Conservation (phyloP, 2,113 vertebrate genomes). For the Amphiprion ocellaris region DNA sequence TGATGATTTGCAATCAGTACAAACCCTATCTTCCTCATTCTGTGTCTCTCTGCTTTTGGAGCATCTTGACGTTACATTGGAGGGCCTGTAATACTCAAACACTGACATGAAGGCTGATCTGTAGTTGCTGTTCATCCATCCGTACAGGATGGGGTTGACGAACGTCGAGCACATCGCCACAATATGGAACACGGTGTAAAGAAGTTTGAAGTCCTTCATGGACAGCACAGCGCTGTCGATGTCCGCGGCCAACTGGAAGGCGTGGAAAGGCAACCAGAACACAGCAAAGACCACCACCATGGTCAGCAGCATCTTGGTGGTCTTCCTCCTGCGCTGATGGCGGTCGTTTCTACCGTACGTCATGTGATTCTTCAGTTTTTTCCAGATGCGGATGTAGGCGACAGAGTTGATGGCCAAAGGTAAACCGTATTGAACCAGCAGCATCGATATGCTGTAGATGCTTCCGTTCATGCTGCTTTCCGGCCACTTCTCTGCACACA, state of each 20-base stretch:
- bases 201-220: conserved; percentile 92
- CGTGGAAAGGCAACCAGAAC: conserved; percentile 94
- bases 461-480: conserved; percentile 87
- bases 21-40: conserved; percentile 31
- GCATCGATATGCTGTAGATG: conserved; percentile 90
- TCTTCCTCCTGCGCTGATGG: conserved; percentile 89
- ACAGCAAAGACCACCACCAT: conserved; percentile 94
- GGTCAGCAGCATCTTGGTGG: conserved; percentile 94
- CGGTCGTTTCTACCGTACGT: conserved; percentile 86
- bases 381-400: conserved; percentile 93
- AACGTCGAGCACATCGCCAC: conserved; percentile 96
- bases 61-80: conserved; percentile 68
- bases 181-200: conserved; percentile 94
- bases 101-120: conserved; percentile 90
- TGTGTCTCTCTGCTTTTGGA: conserved; percentile 25
- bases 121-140: conserved; percentile 98
- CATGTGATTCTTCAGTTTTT: conserved; percentile 89
- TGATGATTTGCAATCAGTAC: conserved; percentile 59
- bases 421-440: conserved; percentile 91
- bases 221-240: conserved; percentile 89
- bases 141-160: conserved; percentile 94
- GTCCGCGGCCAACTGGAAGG: conserved; percentile 93
- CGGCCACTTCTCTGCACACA: conserved; percentile 93
- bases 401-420: conserved; percentile 91
- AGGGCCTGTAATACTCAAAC: conserved; percentile 86